phyloP scores from a whole-genome alignment of 2,113 vertebrate genomes.

The Spizaetus ornatus region DNA sequence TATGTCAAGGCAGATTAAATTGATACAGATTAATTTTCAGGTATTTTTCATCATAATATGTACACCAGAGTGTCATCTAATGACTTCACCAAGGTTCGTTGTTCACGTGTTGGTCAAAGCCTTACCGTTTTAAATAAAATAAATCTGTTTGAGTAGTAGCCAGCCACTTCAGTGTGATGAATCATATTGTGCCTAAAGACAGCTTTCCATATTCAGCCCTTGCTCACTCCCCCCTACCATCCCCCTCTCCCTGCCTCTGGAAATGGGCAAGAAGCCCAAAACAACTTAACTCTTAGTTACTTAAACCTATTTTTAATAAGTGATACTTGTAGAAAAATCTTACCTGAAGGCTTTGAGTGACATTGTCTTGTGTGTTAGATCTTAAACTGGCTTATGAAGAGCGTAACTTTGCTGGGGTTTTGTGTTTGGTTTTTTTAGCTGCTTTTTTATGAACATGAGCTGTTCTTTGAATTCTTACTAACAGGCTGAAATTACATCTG shows the following conservation, averaged over 20 bases:
- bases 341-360: background rate
- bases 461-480: background rate
- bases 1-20: background rate
- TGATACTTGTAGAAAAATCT: background rate
- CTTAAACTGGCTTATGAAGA: background rate
- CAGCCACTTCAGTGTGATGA: background rate
- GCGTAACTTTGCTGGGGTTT: background rate
- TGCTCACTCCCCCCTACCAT: background rate
- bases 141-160: background rate
- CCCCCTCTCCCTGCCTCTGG: constrained; percentile 8
- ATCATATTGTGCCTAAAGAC: constrained; percentile 13
- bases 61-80: background rate
- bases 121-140: background rate
- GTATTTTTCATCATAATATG: background rate
- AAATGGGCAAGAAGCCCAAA: background rate
- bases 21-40: background rate
- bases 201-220: constrained; percentile 7
- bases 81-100: background rate
- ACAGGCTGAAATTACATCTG: background rate
- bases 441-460: background rate
- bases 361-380: background rate
- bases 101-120: background rate
- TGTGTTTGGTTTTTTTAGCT: background rate
- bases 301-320: background rate
- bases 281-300: background rate